Evolutionary conservation across 2,888 invertebrate genomes (phyloP).

Genomic region (Hartigia nigra): DNA sequence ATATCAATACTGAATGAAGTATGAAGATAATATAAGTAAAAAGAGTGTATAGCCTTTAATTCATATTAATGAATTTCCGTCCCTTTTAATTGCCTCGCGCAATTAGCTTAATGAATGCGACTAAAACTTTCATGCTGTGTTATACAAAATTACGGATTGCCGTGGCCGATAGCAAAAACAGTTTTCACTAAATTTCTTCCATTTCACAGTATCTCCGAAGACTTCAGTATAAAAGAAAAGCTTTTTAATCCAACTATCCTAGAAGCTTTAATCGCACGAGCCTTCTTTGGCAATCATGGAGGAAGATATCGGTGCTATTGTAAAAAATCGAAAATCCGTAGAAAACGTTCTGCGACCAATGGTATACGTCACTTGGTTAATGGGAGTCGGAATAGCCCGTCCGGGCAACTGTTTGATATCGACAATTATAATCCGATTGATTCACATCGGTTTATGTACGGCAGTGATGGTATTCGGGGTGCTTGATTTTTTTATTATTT

Average conservation of each 20-base stretch:
- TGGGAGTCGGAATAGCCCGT: slow-evolving; percentile 46
- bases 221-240: not conserved
- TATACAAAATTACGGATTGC: not conserved
- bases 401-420: slow-evolving; percentile 37
- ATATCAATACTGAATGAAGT: too few species aligned
- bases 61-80: not conserved
- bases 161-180: not conserved
- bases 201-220: not conserved
- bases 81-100: not conserved
- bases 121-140: not conserved
- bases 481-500: slow-evolving; percentile 50
- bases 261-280: not conserved
- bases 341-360: slow-evolving; percentile 42
- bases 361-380: slow-evolving; percentile 43
- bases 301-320: slow-evolving; percentile 33
- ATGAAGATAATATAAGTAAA: too few species aligned
- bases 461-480: slow-evolving; percentile 49
- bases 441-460: slow-evolving; percentile 47
- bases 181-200: not conserved
- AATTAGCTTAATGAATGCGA: not conserved
- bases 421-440: slow-evolving; percentile 35
- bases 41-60: not conserved
- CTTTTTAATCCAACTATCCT: not conserved
- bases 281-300: slow-evolving; percentile 30
- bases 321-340: slow-evolving; percentile 33